Evolutionary conservation across 2,888 invertebrate genomes (phyloP), one percentile per base, ranked within the genome.

Genomic region (Zaprionus lineosus): DNA sequence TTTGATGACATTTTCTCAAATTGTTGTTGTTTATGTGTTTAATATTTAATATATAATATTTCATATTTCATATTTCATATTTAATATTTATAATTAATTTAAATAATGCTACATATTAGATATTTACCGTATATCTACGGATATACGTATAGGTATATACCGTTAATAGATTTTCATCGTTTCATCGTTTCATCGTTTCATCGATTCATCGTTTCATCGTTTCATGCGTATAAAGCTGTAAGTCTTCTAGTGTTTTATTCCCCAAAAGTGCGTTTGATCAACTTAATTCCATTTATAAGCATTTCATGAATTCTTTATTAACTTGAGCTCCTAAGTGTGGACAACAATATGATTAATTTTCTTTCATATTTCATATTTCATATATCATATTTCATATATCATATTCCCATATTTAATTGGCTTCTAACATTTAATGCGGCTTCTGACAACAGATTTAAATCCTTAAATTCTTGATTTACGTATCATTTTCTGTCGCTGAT

Each of bases 201-300:
- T n/a, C n/a, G n/a, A n/a, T n/a, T n/a, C n/a, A n/a, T n/a, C n/a
- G n/a, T n/a, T n/a, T n/a, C n/a, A n/a, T n/a, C n/a, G 52, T 64
- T 58, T 60, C 60, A 36, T 81, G 82, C 77, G 72, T 82, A 76
- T 87, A 87, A 86, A 86, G 86, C 86, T 84, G 82, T 86, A 79
- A 86, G 86, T 86, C 86, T 87, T 86, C 85, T 86, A 84, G 78
- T 66, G 74, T 64, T 69, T 65, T 36, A 62, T 60, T 47, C 76
- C 46, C 72, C 64, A 43, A 68, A 70, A 84, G 83, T 83, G 83
- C 73, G 48, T 65, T 62, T 64, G 57, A 64, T 79, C 83, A 83
- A 81, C 75, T 78, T 70, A 81, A 79, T 84, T 84, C 86, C 74
- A 31, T 53, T 59, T 48, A 24, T 26, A 57, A 61, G 67, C 66